These are phyloP conservation scores for Hippocampus barbouri DNA, from an alignment of 2,113 vertebrate genomes.

Conservation along the genomic window DNA sequence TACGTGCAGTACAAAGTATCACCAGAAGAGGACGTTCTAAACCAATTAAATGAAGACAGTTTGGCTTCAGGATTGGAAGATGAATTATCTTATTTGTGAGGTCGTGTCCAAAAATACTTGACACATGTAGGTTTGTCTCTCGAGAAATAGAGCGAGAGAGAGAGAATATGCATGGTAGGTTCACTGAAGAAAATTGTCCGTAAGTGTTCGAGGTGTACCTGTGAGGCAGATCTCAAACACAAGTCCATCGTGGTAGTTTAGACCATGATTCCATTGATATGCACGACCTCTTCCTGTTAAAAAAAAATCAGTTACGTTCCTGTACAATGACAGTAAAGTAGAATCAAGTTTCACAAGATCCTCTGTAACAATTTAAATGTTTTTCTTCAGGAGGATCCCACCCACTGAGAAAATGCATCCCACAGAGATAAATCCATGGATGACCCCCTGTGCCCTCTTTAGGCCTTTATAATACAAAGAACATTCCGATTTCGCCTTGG, in stretches of 20 bases:
- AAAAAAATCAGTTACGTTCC: too few relatives aligned
- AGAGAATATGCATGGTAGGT: too few relatives aligned
- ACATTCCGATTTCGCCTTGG: conserved; percentile 44
- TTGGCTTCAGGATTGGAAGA: neutral
- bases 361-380: neutral
- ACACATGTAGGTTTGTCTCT: too few relatives aligned
- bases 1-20: neutral
- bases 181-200: too few relatives aligned
- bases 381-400: conserved; percentile 37
- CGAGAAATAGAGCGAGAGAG: too few relatives aligned
- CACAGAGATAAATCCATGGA: conserved; percentile 37
- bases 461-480: conserved; percentile 29
- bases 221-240: neutral
- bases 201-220: too few relatives aligned
- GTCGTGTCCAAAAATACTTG: too few relatives aligned
- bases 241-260: neutral
- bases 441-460: conserved; percentile 18
- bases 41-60: neutral
- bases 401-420: conserved; percentile 40
- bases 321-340: too few relatives aligned
- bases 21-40: conserved; percentile 38
- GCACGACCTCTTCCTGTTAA: neutral
- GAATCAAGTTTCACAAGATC: too few relatives aligned
- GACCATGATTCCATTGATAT: neutral
- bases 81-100: too few relatives aligned